Evolutionary conservation across 2,888 invertebrate species (phyloP), one percentile per base, ranked within the genome.

Genomic region (Mesopsocus fuscifrons): DNA sequence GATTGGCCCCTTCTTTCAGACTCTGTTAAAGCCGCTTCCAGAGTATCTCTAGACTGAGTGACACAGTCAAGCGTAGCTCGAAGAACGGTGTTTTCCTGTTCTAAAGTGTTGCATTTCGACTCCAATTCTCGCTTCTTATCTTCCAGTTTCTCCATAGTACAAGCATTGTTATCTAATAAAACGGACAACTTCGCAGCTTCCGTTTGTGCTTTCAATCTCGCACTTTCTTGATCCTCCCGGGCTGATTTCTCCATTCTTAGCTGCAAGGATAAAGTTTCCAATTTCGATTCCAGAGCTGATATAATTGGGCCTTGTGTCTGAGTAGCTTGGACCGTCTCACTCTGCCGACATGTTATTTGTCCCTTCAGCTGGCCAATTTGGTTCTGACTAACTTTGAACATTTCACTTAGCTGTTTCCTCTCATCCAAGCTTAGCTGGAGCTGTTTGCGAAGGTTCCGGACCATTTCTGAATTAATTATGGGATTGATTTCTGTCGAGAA

Each of bases 71-170:
- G 20, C 20, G 38, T 38, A 13, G 16, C 38, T 9, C 20, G 15
- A 9, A 38, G n/a, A 3, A 38, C n/a, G n/a, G 38, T 21, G 18
- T 20, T 20, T 38, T 38, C 38, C 38, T 38, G 38, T 20, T 38
- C 38, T 20, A 38, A 38, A 6, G 15, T 38, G 4, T 9, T 18
- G 21, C 3, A 38, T 20, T 18, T 15, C 11, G 17, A 16, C 20
- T 38, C 38, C 17, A 20, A n/a, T 18, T 20, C 38, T 21, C 20
- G 15, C 5, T 11, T 15, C 21, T 38, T 38, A 17, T n/a, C 8
- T 21, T 38, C 38, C 16, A 20, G 4, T 21, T 38, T 20, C 18
- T 38, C 20, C 13, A 38, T 18, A 18, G n/a, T 38, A n/a, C n/a
- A 13, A 3, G 3, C 21, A 17, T 38, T 38, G 5, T 17, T 20